Conservation (phyloP, 2,797 vertebrate genomes). For the Sebastes trivittatus region DNA sequence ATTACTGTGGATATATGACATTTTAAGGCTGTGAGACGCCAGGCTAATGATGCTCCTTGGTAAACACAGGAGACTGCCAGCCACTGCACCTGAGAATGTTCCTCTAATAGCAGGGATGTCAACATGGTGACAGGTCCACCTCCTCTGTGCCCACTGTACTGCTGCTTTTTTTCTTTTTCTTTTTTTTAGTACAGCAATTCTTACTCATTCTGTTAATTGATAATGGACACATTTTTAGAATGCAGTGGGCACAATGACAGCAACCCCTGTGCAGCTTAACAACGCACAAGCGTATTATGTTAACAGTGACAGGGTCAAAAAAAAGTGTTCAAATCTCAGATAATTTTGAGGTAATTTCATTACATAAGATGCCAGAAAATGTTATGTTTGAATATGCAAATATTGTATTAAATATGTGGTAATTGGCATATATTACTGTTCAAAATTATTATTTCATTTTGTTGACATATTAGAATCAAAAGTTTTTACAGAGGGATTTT, state of each 20-base stretch:
- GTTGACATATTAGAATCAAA: neutral
- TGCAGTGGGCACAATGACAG: neutral
- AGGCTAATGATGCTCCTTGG: constrained; percentile 79
- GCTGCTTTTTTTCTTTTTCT: neutral
- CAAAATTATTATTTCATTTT: neutral
- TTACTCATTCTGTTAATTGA: constrained; percentile 49
- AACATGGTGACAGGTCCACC: constrained; percentile 67
- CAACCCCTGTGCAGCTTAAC: neutral
- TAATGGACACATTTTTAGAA: constrained; percentile 6
- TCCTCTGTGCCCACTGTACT: constrained; percentile 31
- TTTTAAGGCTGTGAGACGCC: constrained; percentile 80
- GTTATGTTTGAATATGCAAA: neutral
- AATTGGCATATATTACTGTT: neutral
- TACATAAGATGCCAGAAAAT: too few species aligned
- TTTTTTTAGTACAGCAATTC: neutral
- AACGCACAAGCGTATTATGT: neutral
- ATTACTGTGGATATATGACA: constrained; percentile 84
- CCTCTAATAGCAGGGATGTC: constrained; percentile 67
- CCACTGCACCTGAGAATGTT: constrained; percentile 71
- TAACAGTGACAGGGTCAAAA: neutral
- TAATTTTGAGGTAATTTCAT: neutral
- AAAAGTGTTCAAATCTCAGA: neutral
- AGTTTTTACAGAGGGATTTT: too few species aligned
- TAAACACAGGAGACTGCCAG: constrained; percentile 81
- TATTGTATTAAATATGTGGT: neutral